These are phyloP conservation scores for Vulpes vulpes DNA, from an alignment of 2,113 vertebrate species.

Conservation along the genomic window DNA sequence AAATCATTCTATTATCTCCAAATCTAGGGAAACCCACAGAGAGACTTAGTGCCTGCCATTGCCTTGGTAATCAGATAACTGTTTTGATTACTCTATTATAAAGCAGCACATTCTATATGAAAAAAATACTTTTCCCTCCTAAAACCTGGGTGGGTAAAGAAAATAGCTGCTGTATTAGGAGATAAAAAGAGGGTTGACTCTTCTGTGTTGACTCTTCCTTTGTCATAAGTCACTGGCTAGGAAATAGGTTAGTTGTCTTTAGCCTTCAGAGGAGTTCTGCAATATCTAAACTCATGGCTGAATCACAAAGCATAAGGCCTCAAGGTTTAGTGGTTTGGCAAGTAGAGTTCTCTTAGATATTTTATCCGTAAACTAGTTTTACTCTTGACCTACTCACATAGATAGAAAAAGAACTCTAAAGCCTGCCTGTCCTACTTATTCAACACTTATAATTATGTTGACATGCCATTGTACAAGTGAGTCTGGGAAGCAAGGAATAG, in stretches of 20 bases:
- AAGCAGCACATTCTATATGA: constrained; percentile 67
- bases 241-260: neutral
- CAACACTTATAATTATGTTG: neutral
- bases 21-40: constrained; percentile 51
- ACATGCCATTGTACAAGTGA: neutral
- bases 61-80: constrained; percentile 74
- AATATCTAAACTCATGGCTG: neutral
- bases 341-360: neutral
- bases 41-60: constrained; percentile 65
- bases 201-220: neutral
- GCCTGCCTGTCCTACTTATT: neutral
- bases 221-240: neutral
- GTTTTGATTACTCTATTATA: constrained; percentile 83
- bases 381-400: neutral
- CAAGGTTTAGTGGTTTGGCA: neutral
- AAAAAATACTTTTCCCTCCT: neutral
- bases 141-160: neutral
- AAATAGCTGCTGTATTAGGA: constrained; percentile 39
- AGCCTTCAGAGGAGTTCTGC: neutral
- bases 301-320: neutral
- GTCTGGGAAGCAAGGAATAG: neutral
- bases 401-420: neutral
- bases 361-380: constrained; percentile 11
- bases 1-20: constrained; percentile 80
- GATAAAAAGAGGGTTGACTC: constrained; percentile 20